Percentiles rank a stretch among this genome's conserved stretches.
Evolutionary conservation across 2,797 vertebrate genomes (phyloP).

Genomic region (Gallinago solitaria): DNA sequence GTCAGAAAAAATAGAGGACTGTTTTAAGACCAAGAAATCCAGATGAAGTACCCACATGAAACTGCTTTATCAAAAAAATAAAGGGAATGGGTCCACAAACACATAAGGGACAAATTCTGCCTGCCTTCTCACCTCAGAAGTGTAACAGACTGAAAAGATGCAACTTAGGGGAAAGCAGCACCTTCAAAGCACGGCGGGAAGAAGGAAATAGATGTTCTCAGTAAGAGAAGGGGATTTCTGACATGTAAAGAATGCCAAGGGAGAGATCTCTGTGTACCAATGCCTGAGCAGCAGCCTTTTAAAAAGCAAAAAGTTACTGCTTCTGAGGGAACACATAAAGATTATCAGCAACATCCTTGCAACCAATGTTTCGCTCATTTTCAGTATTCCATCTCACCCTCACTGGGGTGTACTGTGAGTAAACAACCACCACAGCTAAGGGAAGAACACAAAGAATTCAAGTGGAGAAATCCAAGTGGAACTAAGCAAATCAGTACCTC

Average conservation of each 20-base stretch:
- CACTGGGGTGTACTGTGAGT: not conserved
- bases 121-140: not conserved
- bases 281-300: not conserved
- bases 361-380: not conserved
- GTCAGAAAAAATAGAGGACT: not conserved
- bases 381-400: not conserved
- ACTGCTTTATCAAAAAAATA: not conserved
- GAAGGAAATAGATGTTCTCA: not conserved
- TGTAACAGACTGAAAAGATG: not conserved
- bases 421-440: not conserved
- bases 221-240: not conserved
- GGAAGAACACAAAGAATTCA: not conserved
- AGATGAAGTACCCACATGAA: not conserved
- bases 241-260: not conserved
- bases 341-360: not conserved
- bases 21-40: not conserved
- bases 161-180: not conserved
- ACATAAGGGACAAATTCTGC: not conserved
- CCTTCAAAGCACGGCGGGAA: not conserved
- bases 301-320: not conserved
- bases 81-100: not conserved
- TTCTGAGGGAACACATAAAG: accelerated
- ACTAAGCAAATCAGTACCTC: not conserved
- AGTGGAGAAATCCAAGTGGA: not conserved
- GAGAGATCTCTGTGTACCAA: not conserved